Percentiles rank a stretch among this genome's conserved stretches.
These are phyloP conservation scores for Entelurus aequoreus DNA, from an alignment of 2,113 vertebrate genomes.

Conservation along the genomic window DNA sequence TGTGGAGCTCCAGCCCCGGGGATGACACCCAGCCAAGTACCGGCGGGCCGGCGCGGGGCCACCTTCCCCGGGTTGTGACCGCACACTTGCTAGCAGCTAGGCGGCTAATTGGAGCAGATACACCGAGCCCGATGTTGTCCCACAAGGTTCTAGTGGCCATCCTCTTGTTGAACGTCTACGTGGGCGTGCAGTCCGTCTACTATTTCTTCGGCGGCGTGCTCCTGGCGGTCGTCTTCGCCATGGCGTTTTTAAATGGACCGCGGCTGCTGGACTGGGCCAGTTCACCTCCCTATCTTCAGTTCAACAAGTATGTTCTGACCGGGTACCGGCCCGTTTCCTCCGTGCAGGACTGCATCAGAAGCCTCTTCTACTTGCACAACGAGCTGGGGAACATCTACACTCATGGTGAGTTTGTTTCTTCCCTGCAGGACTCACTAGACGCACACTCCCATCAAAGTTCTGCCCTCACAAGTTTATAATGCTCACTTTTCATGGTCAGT, in stretches of 20 bases:
- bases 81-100: constrained; percentile 39
- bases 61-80: constrained; percentile 31
- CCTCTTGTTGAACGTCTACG: constrained; percentile 59
- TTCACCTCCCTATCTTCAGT: constrained; percentile 87
- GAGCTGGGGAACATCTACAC: constrained; percentile 92
- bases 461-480: no score
- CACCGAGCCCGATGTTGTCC: constrained; percentile 55
- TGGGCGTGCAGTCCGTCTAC: constrained; percentile 61
- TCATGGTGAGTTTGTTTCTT: constrained; percentile 75
- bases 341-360: constrained; percentile 82
- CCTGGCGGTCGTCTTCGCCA: constrained; percentile 63
- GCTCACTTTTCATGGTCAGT: no score
- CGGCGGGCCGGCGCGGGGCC: constrained; percentile 37
- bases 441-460: no score
- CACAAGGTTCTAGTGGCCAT: constrained; percentile 60
- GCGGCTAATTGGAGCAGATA: constrained; percentile 44
- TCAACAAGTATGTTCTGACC: constrained; percentile 88
- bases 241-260: constrained; percentile 83
- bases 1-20: constrained; percentile 57
- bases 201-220: constrained; percentile 62
- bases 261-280: constrained; percentile 87
- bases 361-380: constrained; percentile 92
- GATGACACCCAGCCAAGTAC: constrained; percentile 58
- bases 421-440: no score
- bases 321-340: constrained; percentile 85